These are phyloP conservation scores for Neoitamus cyanurus DNA, from an alignment of 2,888 invertebrate genomes.

Conservation along the genomic window DNA sequence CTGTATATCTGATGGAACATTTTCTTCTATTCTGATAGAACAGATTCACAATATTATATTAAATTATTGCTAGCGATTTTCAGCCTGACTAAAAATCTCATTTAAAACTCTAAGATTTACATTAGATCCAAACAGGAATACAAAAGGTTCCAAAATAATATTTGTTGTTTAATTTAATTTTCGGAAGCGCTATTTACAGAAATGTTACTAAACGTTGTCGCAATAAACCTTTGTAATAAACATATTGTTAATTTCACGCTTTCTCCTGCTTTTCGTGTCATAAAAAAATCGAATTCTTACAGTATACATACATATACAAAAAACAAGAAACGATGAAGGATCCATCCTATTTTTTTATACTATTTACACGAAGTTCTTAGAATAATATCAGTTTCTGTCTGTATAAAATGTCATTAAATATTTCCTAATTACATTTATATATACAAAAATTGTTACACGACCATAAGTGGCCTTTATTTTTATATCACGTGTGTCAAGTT, in stretches of 20 bases:
- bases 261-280: neutral
- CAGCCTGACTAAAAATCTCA: neutral
- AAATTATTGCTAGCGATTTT: neutral
- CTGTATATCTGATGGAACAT: neutral
- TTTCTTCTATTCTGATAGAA: too few species aligned
- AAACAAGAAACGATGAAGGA: neutral
- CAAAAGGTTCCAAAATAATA: neutral
- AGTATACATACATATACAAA: constrained; percentile 13
- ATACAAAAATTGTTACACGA: constrained; percentile 38
- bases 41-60: neutral
- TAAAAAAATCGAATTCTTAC: neutral
- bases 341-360: neutral
- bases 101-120: neutral
- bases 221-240: neutral
- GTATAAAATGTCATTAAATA: constrained; percentile 40
- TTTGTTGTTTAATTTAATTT: neutral
- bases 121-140: neutral
- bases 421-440: constrained; percentile 21
- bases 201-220: neutral
- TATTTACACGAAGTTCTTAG: constrained; percentile 11
- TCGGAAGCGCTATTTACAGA: constrained; percentile 4
- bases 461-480: neutral
- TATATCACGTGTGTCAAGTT: constrained; percentile 35
- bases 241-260: neutral
- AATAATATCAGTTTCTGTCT: constrained; percentile 28